Evolutionary conservation across 2,797 vertebrate species (phyloP).

Genomic region (Salarias fasciatus): DNA sequence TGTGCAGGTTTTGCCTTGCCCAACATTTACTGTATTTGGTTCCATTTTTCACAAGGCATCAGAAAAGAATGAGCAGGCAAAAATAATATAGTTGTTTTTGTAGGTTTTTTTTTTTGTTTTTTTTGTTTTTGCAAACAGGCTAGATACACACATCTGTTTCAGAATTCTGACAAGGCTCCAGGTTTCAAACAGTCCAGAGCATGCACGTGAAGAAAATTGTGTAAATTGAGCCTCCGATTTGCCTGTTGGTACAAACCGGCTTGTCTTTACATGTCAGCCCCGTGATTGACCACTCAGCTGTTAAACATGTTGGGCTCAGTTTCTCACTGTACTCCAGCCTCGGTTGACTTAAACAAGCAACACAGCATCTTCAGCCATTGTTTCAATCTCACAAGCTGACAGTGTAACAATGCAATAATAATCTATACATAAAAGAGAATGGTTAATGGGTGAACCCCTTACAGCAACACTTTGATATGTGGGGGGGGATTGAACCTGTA

Average conservation of each 20-base stretch:
- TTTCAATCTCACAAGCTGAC: too few relatives aligned
- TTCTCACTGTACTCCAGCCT: not conserved
- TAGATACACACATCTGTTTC: too few relatives aligned
- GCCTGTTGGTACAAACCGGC: not conserved
- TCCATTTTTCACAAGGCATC: not conserved
- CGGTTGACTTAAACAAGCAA: too few relatives aligned
- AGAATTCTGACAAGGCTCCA: not conserved
- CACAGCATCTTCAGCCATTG: too few relatives aligned
- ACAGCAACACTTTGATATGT: too few relatives aligned
- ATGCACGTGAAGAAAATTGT: not conserved
- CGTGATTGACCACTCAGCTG: not conserved
- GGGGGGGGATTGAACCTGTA: too few relatives aligned
- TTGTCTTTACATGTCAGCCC: not conserved
- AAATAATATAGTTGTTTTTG: not conserved
- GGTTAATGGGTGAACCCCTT: too few relatives aligned
- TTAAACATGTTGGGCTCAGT: not conserved
- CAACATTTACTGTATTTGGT: not conserved
- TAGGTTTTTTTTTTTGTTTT: not conserved
- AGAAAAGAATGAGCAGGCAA: too few relatives aligned
- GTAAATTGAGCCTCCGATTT: not conserved
- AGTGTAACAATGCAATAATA: too few relatives aligned
- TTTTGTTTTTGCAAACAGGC: not conserved
- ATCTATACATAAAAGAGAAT: too few relatives aligned
- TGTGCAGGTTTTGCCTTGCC: not conserved
- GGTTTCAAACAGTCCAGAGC: not conserved